phyloP scores from a whole-genome alignment of 2,113 vertebrate genomes.

The Strix uralensis region DNA sequence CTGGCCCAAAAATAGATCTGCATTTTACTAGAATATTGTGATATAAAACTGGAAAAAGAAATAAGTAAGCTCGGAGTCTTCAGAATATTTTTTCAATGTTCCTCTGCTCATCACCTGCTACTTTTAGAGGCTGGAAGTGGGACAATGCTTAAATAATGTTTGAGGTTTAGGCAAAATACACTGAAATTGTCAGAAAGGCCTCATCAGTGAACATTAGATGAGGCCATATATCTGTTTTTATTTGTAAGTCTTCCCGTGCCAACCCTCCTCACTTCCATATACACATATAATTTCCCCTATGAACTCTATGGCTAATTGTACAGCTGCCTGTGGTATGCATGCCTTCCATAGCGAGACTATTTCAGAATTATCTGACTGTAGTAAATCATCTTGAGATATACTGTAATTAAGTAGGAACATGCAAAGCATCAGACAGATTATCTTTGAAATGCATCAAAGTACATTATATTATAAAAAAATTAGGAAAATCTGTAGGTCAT shows the following conservation, averaged over 20 bases:
- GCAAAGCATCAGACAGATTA: slow-evolving; percentile 61
- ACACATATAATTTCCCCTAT: background rate
- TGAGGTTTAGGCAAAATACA: background rate
- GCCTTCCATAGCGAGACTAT: background rate
- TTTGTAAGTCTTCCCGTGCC: background rate
- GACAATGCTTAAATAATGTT: background rate
- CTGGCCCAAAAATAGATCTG: slow-evolving; percentile 7
- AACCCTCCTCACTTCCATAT: background rate
- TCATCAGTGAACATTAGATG: background rate
- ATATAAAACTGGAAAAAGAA: slow-evolving; percentile 12
- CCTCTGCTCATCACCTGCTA: background rate
- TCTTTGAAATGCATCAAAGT: slow-evolving; percentile 66
- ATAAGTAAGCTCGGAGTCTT: background rate
- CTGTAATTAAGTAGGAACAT: slow-evolving; percentile 60
- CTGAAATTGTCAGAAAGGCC: background rate
- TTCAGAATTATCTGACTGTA: slow-evolving; percentile 25
- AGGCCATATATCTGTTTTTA: background rate
- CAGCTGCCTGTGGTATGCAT: slow-evolving; percentile 11
- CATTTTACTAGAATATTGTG: background rate
- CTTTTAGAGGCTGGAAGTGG: background rate
- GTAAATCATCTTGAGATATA: slow-evolving; percentile 54
- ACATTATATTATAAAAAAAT: slow-evolving; percentile 29
- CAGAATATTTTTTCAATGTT: background rate
- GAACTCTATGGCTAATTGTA: background rate
- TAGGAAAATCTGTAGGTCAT: slow-evolving; percentile 50